phyloP scores from a whole-genome alignment of 2,113 vertebrate genomes.

The Apodemus speciosus region DNA sequence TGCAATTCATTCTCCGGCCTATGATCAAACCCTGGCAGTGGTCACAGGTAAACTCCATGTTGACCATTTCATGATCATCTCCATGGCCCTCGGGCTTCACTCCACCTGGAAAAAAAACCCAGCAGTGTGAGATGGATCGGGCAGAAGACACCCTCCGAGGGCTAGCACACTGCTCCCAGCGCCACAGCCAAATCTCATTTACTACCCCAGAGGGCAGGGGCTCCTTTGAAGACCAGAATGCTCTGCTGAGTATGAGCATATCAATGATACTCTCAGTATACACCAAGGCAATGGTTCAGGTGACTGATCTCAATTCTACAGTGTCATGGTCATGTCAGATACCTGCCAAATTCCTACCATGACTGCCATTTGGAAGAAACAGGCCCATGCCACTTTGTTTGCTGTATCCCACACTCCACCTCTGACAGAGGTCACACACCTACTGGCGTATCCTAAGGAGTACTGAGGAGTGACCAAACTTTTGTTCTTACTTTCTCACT shows the following conservation, averaged over 20 bases:
- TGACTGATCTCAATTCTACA: background rate
- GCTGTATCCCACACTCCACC: background rate
- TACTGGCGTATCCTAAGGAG: background rate
- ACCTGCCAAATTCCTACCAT: background rate
- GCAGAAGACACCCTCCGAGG: background rate
- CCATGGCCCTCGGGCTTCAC: conserved; percentile 97
- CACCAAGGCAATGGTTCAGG: background rate
- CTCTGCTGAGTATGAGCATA: background rate
- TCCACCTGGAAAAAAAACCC: conserved; percentile 86
- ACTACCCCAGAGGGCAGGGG: background rate
- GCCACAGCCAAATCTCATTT: background rate
- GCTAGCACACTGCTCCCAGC: background rate
- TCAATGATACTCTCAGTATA: background rate
- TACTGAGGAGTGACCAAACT: background rate
- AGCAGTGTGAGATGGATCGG: background rate
- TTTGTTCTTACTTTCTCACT: conserved; percentile 9
- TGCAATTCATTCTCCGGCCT: conserved; percentile 96
- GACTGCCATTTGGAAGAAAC: background rate
- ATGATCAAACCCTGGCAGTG: conserved; percentile 98
- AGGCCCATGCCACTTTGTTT: background rate
- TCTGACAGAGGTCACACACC: background rate
- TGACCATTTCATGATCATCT: conserved; percentile 98
- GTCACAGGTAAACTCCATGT: conserved; percentile 97
- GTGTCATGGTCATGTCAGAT: background rate
- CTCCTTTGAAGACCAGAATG: background rate